phyloP scores from a whole-genome alignment of 1,140 invertebrate species.

The Caenorhabditis briggsae region DNA sequence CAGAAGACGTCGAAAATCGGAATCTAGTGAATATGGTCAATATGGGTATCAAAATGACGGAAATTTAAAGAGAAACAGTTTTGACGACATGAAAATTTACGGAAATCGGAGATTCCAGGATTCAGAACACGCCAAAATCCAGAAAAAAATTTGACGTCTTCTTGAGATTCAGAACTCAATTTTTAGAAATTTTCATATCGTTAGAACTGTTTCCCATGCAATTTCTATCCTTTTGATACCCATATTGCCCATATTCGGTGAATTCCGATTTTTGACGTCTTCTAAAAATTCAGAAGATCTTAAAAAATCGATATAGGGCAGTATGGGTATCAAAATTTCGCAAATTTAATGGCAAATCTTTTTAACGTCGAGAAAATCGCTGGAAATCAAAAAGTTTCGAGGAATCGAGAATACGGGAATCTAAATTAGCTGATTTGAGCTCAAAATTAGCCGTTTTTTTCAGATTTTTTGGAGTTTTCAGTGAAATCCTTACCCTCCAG shows the following conservation, averaged over 20 bases:
- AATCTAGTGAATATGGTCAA: background rate
- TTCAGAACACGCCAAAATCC: too few relatives aligned
- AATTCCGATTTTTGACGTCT: background rate
- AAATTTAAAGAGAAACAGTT: too few relatives aligned
- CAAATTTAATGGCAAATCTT: background rate
- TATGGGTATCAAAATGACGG: too few relatives aligned
- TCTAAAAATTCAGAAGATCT: background rate
- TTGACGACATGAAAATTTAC: too few relatives aligned
- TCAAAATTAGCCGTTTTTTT: background rate
- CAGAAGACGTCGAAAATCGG: background rate
- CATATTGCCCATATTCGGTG: background rate
- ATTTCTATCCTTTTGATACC: too few relatives aligned
- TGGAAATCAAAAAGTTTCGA: too few relatives aligned
- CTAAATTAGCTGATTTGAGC: background rate
- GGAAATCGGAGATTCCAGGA: too few relatives aligned
- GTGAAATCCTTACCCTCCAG: background rate
- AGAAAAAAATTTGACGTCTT: too few relatives aligned
- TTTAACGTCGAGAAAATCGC: background rate
- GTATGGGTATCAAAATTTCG: background rate
- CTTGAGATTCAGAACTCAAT: too few relatives aligned
- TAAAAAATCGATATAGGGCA: background rate
- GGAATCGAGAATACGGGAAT: background rate
- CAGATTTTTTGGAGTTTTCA: background rate
- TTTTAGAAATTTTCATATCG: too few relatives aligned
- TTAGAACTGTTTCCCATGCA: too few relatives aligned